phyloP scores from a whole-genome alignment of 2,888 invertebrate species.

The Phorcus lineatus region DNA sequence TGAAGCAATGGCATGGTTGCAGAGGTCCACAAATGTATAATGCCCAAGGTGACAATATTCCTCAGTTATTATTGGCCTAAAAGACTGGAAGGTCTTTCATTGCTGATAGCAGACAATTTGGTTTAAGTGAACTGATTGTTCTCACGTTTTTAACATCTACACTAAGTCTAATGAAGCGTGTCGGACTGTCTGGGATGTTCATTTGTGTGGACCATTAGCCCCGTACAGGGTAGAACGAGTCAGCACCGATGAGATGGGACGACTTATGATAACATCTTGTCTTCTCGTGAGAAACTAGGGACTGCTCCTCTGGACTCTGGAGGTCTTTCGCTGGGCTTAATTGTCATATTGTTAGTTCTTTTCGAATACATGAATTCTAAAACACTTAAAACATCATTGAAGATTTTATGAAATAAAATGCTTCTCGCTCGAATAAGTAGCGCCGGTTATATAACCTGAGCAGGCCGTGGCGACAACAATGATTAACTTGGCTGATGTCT shows the following conservation, averaged over 20 bases:
- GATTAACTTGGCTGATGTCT: neutral
- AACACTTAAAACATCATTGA: constrained; percentile 4
- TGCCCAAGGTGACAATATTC: neutral
- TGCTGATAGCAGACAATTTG: neutral
- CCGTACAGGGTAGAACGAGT: neutral
- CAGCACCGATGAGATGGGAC: neutral
- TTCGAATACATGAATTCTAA: neutral
- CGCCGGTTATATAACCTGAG: neutral
- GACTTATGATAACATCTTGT: neutral
- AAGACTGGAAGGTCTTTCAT: neutral
- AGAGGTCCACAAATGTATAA: neutral
- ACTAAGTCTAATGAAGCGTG: constrained; percentile 4
- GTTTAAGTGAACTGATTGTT: neutral
- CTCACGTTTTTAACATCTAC: neutral
- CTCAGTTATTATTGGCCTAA: neutral
- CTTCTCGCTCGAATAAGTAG: neutral
- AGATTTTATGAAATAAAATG: constrained; percentile 9
- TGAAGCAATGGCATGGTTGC: too few relatives aligned
- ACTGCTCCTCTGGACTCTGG: neutral
- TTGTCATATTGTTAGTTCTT: neutral
- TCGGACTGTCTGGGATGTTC: neutral
- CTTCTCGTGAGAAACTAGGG: constrained; percentile 1
- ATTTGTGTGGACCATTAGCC: neutral
- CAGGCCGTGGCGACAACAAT: neutral
- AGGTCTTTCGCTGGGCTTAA: neutral